A percentile compares a stretch with the other conserved stretches of the same genome.
Conservation (phyloP, 2,888 invertebrate genomes). For the Enchytraeus crypticus region DNA sequence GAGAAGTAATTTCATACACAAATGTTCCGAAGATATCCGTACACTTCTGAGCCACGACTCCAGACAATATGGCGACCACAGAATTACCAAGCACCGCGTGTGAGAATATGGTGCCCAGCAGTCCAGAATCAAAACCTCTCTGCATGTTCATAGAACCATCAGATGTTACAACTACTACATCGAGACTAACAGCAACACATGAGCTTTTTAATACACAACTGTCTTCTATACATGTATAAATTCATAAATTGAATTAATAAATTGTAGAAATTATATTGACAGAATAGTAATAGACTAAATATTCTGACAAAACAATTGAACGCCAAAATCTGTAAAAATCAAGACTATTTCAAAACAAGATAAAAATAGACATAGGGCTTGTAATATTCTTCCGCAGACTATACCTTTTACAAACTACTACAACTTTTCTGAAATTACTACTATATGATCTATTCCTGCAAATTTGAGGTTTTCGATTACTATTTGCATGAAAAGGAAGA, state of each 20-base stretch:
- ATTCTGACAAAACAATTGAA: no score
- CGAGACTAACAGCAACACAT: not conserved
- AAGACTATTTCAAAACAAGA: no score
- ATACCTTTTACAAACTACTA: not conserved
- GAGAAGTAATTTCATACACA: no score
- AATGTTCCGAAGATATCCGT: slow-evolving; percentile 52
- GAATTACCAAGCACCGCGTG: slow-evolving; percentile 52
- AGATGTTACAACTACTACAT: not conserved
- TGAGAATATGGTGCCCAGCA: slow-evolving; percentile 50
- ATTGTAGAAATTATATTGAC: no score
- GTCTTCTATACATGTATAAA: not conserved
- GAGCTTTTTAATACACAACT: not conserved
- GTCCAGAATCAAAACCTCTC: slow-evolving; percentile 47
- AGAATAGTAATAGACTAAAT: no score
- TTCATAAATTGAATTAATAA: not conserved
- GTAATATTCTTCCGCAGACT: no score
- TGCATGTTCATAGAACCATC: slow-evolving; percentile 21
- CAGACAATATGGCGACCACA: slow-evolving; percentile 51
- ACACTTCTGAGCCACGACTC: slow-evolving; percentile 50
- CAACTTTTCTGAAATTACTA: no score
- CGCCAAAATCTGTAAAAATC: no score
- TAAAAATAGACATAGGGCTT: no score
- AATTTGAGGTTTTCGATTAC: not conserved
- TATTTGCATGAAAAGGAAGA: not conserved
- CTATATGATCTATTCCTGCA: not conserved